Conservation (phyloP, 2,113 vertebrate genomes). For the Bagarius yarrelli region DNA sequence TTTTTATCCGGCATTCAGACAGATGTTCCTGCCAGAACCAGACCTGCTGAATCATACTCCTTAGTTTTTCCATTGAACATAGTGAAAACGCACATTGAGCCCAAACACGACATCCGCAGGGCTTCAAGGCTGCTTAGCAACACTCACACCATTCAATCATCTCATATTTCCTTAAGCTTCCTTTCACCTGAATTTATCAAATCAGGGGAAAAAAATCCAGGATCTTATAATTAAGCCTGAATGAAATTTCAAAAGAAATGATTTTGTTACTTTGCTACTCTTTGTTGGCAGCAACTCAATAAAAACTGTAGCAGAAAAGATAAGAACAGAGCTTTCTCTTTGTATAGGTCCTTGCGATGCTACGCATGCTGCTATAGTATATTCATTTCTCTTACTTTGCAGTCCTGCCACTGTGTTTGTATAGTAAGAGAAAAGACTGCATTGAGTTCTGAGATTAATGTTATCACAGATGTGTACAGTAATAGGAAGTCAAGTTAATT, state of each 20-base stretch:
- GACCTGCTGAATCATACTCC: constrained; percentile 37
- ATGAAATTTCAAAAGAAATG: neutral
- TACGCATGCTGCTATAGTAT: neutral
- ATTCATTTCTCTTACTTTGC: constrained; percentile 11
- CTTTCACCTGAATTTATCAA: neutral
- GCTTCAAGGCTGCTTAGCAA: constrained; percentile 28
- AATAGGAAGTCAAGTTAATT: constrained; percentile 62
- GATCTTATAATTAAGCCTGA: constrained; percentile 6
- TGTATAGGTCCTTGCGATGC: neutral
- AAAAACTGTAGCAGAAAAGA: neutral
- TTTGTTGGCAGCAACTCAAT: neutral
- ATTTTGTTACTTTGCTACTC: neutral
- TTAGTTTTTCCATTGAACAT: constrained; percentile 34
- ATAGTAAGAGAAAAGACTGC: neutral
- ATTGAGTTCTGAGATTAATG: constrained; percentile 42
- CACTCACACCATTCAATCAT: constrained; percentile 17
- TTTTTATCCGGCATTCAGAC: constrained; percentile 15
- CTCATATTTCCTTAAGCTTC: constrained; percentile 15
- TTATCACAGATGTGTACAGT: constrained; percentile 60
- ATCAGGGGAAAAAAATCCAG: neutral
- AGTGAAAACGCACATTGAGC: neutral
- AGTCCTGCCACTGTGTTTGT: neutral
- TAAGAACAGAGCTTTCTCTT: neutral
- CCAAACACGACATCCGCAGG: neutral
- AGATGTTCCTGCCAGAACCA: constrained; percentile 23